Evolutionary conservation across 2,797 vertebrate species (phyloP).

Genomic region (Adelosebastes latens): DNA sequence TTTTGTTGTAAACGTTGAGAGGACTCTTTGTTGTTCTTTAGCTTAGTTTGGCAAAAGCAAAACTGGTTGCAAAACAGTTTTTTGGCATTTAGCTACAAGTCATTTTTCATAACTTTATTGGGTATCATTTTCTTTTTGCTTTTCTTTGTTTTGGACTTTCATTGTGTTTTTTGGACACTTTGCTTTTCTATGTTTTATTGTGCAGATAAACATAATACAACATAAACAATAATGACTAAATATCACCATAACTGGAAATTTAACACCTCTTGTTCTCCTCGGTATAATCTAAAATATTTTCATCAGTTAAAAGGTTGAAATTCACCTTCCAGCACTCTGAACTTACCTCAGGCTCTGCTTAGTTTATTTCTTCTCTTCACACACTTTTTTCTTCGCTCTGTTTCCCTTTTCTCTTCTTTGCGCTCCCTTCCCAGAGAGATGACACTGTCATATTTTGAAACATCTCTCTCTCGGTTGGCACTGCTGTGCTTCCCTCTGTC

Average conservation of each 20-base stretch:
- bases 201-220: background rate
- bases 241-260: background rate
- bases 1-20: conserved; percentile 6
- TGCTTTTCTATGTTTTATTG: background rate
- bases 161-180: background rate
- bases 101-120: conserved; percentile 10
- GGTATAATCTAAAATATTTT: background rate
- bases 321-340: conserved; percentile 19
- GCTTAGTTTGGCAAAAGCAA: background rate
- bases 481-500: conserved; percentile 70
- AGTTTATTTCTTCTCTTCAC: conserved; percentile 32
- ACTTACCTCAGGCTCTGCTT: conserved; percentile 35
- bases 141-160: conserved; percentile 27
- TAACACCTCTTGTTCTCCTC: background rate
- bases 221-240: background rate
- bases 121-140: background rate
- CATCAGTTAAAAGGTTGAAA: conserved; percentile 5
- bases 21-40: conserved; percentile 18
- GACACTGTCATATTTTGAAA: conserved; percentile 86
- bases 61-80: conserved; percentile 23
- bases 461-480: conserved; percentile 85
- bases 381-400: conserved; percentile 13
- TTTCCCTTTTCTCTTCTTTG: conserved; percentile 25
- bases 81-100: conserved; percentile 27
- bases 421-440: conserved; percentile 79